phyloP scores from a whole-genome alignment of 2,113 vertebrate species.

The Nerophis ophidion region DNA sequence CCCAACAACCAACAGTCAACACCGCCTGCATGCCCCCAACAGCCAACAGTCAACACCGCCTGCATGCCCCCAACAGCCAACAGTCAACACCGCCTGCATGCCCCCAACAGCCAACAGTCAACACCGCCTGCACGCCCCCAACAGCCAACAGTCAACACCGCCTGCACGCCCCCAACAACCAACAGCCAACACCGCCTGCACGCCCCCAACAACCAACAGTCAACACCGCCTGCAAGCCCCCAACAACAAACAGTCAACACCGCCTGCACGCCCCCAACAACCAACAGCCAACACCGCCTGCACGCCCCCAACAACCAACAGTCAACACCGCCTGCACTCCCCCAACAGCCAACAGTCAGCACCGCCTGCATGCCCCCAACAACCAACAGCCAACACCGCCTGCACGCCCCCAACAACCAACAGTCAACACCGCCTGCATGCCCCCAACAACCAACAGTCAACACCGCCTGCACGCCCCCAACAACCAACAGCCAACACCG shows the following conservation, averaged over 20 bases:
- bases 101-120: too few species aligned
- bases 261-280: constrained; percentile 8
- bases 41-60: constrained; percentile 2
- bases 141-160: constrained; percentile 6
- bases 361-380: constrained; percentile 5
- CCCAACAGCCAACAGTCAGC: too few species aligned
- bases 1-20: constrained; percentile 10
- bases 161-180: constrained; percentile 9
- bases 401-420: constrained; percentile 13
- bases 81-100: constrained; percentile 4
- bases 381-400: constrained; percentile 2
- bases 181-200: constrained; percentile 2
- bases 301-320: too few species aligned
- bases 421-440: constrained; percentile 4
- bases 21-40: constrained; percentile 5
- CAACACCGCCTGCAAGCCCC: constrained; percentile 9
- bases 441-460: too few species aligned
- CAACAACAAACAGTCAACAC: too few species aligned
- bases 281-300: constrained; percentile 4
- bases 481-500: too few species aligned
- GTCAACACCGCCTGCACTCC: constrained; percentile 9
- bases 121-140: constrained; percentile 5
- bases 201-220: too few species aligned
- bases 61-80: constrained; percentile 13
- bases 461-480: constrained; percentile 5